phyloP scores from a whole-genome alignment of 2,888 invertebrate species.

The Microdon myrmicae region DNA sequence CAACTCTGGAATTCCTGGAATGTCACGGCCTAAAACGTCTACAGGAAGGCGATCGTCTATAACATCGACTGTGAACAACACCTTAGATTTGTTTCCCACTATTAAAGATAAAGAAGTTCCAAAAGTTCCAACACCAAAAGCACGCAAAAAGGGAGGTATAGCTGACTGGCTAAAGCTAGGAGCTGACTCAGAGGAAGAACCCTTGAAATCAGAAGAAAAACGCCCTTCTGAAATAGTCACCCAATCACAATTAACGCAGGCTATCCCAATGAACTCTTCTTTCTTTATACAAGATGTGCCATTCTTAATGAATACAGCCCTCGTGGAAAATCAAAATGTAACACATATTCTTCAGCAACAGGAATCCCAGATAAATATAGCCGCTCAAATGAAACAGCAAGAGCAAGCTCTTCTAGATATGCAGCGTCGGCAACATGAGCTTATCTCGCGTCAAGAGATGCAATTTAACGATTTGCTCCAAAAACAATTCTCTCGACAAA shows the following conservation, averaged over 20 bases:
- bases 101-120: slow-evolving; percentile 56
- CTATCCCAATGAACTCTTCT: background rate
- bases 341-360: slow-evolving; percentile 62
- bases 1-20: slow-evolving; percentile 57
- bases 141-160: slow-evolving; percentile 55
- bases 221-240: slow-evolving; percentile 35
- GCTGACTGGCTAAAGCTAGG: slow-evolving; percentile 65
- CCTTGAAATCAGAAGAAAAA: slow-evolving; percentile 28
- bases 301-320: slow-evolving; percentile 58
- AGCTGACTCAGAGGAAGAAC: slow-evolving; percentile 52
- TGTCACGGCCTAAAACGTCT: slow-evolving; percentile 61
- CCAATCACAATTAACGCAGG: slow-evolving; percentile 1
- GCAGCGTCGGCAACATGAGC: slow-evolving; percentile 62
- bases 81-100: slow-evolving; percentile 51
- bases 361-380: slow-evolving; percentile 62
- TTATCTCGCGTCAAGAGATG: slow-evolving; percentile 61
- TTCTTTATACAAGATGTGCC: background rate
- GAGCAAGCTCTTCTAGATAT: slow-evolving; percentile 63
- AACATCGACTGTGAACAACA: slow-evolving; percentile 55
- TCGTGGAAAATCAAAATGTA: slow-evolving; percentile 60
- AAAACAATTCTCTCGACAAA: slow-evolving; percentile 64
- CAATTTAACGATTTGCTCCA: slow-evolving; percentile 63
- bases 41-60: slow-evolving; percentile 61
- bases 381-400: slow-evolving; percentile 64
- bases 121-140: slow-evolving; percentile 58